Evolutionary conservation across 2,113 vertebrate species (phyloP).

Genomic region (Prietella phreatophila): DNA sequence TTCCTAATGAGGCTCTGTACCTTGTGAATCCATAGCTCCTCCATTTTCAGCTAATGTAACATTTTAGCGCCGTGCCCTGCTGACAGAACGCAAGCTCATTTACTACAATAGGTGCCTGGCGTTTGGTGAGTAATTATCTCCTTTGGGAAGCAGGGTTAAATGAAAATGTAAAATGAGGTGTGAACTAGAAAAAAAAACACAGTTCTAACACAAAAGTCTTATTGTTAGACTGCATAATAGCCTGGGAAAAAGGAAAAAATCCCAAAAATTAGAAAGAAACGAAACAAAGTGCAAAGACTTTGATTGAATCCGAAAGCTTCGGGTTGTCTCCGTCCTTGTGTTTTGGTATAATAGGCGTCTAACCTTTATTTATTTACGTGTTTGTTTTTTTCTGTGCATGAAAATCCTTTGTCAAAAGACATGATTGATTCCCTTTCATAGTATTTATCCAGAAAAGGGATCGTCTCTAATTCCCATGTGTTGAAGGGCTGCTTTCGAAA

Average conservation of each 20-base stretch:
- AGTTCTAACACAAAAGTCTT: slow-evolving; percentile 35
- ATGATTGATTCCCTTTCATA: neutral
- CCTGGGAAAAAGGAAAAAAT: neutral
- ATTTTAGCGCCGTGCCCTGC: slow-evolving; percentile 11
- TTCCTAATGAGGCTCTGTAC: slow-evolving; percentile 44
- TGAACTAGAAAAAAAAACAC: slow-evolving; percentile 35
- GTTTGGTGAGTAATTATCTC: slow-evolving; percentile 62
- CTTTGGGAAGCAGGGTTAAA: slow-evolving; percentile 58
- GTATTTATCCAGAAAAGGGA: neutral
- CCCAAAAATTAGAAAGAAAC: neutral
- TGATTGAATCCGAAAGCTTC: slow-evolving; percentile 8
- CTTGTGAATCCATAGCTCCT: slow-evolving; percentile 20
- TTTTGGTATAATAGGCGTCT: slow-evolving; percentile 11
- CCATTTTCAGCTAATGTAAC: slow-evolving; percentile 38
- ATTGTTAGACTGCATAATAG: slow-evolving; percentile 20
- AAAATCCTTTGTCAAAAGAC: neutral
- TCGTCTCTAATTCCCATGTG: neutral
- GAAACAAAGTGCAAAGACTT: neutral
- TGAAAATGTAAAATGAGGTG: slow-evolving; percentile 60
- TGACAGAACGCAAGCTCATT: slow-evolving; percentile 43
- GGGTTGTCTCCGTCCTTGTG: neutral
- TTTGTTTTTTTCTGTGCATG: neutral
- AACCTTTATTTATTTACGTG: slow-evolving; percentile 9
- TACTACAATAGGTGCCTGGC: slow-evolving; percentile 50
- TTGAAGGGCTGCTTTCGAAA: neutral